A percentile compares a stretch with the other conserved stretches of the same genome.
These are phyloP conservation scores for Sebastes itinus DNA, from an alignment of 2,797 vertebrate species.

Conservation along the genomic window DNA sequence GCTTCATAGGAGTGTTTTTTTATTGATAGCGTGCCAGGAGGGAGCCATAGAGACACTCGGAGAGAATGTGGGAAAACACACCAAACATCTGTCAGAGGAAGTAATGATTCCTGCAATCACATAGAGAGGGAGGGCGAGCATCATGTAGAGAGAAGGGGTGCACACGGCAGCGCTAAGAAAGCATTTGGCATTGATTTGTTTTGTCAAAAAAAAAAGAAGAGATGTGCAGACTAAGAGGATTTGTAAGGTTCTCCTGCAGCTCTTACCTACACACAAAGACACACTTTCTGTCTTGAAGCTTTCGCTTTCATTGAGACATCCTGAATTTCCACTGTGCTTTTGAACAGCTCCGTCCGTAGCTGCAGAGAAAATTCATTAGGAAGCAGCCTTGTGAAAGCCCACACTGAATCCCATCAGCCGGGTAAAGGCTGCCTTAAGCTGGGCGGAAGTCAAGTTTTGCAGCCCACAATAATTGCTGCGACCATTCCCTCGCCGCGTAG, in stretches of 20 bases:
- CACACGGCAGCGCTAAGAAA: conserved; percentile 8
- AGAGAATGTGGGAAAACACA: conserved; percentile 37
- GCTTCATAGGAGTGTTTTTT: conserved; percentile 48
- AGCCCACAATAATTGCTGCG: conserved; percentile 71
- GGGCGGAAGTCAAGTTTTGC: conserved; percentile 68
- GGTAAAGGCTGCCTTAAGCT: conserved; percentile 57
- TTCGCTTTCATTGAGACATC: conserved; percentile 37
- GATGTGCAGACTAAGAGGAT: conserved; percentile 62
- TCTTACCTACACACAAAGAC: conserved; percentile 26
- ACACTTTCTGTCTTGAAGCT: conserved; percentile 17
- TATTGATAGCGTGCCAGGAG: conserved; percentile 52
- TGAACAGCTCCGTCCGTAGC: conserved; percentile 44
- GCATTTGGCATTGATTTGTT: conserved; percentile 66
- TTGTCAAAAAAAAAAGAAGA: conserved; percentile 37
- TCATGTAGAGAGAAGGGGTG: conserved; percentile 4
- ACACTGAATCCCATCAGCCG: conserved; percentile 58
- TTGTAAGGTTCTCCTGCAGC: conserved; percentile 49
- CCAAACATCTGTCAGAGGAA: conserved; percentile 58
- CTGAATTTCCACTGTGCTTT: conserved; percentile 38
- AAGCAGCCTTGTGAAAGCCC: conserved; percentile 53
- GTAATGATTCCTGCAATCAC: conserved; percentile 42
- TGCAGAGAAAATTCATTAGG: conserved; percentile 68
- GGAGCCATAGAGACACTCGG: conserved; percentile 26
- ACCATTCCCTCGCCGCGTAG: conserved; percentile 62
- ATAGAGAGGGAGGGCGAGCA: background rate